Evolutionary conservation across 2,888 invertebrate species (phyloP), one percentile per base, ranked within the genome.

Genomic region (Encarsia formosa): DNA sequence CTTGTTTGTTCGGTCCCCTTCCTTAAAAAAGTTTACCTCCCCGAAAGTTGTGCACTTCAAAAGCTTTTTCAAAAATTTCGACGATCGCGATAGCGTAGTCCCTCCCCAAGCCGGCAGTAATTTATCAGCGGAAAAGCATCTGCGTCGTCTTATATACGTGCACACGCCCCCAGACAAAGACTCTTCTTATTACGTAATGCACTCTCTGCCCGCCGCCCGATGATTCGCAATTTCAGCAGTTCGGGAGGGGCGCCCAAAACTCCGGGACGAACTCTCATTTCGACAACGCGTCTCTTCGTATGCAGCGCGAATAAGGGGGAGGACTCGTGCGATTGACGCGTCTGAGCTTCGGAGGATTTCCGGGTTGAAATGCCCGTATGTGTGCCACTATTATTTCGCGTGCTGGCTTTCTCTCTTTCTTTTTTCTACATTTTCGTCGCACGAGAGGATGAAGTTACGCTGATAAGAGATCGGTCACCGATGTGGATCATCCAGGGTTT

Each of bases 181-280:
- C 20, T 24, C 37, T 15, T 40, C 52, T 51, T 57, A 52, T 54
- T 54, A 57, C 54, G 57, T 52, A 57, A 57, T 54, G 54, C 57
- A 57, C 57, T 57, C 46, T 6, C 20, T 35, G n/a, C n/a, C n/a
- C n/a, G n/a, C 31, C 43, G 18, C 37, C 23, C 53, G 46, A 56
- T 53, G 54, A 53, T 52, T 45, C 54, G 56, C 48, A 49, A 56
- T 53, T 49, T 44, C 37, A 35, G 23, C 26, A 6, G 31, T n/a
- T n/a, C 32, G 31, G 22, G 26, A 16, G 37, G 13, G 31, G 13
- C 35, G 15, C 26, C 39, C 49, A n/a, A 44, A 55, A 51, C 51
- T 55, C 37, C 16, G 15, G 41, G 42, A 22, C 37, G 29, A 56
- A 56, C 47, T 56, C 48, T 50, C 56, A 41, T 56, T 53, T 41